These are phyloP conservation scores for Clistopyga incitator DNA, from an alignment of 2,888 invertebrate genomes.

Conservation along the genomic window DNA sequence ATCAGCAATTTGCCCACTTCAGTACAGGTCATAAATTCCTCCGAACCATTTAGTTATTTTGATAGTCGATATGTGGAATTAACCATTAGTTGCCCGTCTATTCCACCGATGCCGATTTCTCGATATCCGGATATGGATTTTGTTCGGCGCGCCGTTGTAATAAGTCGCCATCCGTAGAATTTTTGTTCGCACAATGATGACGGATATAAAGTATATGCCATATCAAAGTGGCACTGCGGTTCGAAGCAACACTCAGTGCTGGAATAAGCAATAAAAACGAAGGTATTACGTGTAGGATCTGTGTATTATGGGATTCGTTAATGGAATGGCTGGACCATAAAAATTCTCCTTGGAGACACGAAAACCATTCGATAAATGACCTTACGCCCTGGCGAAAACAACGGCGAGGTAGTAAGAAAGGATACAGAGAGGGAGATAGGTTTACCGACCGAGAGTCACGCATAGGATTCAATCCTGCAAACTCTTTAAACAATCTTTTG, in stretches of 20 bases:
- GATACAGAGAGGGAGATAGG: background rate
- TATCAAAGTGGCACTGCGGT: background rate
- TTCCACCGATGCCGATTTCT: conserved; percentile 48
- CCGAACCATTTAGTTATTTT: conserved; percentile 14
- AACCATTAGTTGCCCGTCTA: conserved; percentile 42
- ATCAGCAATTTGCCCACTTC: conserved; percentile 6
- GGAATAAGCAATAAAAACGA: background rate
- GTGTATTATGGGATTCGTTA: conserved; percentile 5
- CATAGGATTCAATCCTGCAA: too few species aligned
- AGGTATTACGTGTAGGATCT: conserved; percentile 3
- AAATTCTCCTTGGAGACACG: background rate
- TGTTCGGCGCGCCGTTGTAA: background rate
- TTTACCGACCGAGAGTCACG: too few species aligned
- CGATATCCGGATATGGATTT: conserved; percentile 45
- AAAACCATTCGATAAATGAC: conserved; percentile 13
- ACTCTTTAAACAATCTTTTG: too few species aligned
- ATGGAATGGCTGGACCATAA: conserved; percentile 17
- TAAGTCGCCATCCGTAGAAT: conserved; percentile 3
- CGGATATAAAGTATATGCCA: background rate
- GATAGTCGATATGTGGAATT: conserved; percentile 30
- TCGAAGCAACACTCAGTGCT: background rate
- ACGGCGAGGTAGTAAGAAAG: background rate
- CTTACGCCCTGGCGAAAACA: background rate
- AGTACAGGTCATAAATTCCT: background rate
- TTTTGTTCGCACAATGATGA: conserved; percentile 20